Percentiles rank a stretch among this genome's conserved stretches.
phyloP scores from a whole-genome alignment of 2,797 vertebrate genomes.

The Falco rusticolus region DNA sequence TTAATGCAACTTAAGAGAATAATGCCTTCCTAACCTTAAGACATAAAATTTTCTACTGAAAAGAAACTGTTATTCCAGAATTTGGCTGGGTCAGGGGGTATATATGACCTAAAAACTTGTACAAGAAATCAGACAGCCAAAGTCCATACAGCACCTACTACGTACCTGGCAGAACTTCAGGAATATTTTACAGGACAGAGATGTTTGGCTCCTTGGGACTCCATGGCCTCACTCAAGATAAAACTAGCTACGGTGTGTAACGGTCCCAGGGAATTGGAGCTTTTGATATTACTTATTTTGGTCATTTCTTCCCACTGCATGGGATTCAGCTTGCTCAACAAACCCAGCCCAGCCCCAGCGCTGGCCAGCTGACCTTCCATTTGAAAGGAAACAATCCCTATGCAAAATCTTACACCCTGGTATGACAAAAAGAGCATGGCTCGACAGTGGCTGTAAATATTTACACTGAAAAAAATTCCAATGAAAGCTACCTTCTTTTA shows the following conservation, averaged over 20 bases:
- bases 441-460: conserved; percentile 85
- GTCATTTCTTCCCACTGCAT: neutral
- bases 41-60: neutral
- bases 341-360: neutral
- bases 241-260: neutral
- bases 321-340: neutral
- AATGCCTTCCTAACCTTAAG: neutral
- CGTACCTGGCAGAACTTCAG: neutral
- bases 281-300: neutral
- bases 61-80: neutral
- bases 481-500: conserved; percentile 92
- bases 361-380: neutral
- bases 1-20: neutral
- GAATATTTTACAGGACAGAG: neutral
- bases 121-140: neutral
- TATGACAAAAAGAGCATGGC: conserved; percentile 90
- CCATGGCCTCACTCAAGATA: neutral
- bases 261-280: accelerated
- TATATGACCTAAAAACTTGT: neutral
- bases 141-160: neutral
- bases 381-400: conserved; percentile 99
- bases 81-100: neutral
- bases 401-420: conserved; percentile 98
- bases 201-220: neutral
- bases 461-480: conserved; percentile 77